Conservation (phyloP, 1,140 invertebrate species). For the Ips typographus region DNA sequence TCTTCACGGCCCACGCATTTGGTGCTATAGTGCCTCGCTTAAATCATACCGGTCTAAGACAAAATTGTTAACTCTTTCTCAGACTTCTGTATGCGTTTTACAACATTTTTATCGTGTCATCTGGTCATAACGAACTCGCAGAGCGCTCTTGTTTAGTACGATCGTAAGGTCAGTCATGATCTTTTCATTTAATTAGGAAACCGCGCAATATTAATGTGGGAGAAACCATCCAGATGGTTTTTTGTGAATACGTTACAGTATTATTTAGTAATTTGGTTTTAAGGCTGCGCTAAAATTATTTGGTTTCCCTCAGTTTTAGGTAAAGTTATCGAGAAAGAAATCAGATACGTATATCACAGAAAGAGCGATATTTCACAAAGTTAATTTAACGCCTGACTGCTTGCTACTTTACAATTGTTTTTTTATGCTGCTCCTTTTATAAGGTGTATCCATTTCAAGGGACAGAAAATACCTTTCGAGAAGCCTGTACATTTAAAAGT, state of each 20-base stretch:
- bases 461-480: neutral
- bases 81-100: conserved; percentile 30
- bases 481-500: neutral
- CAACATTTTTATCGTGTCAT: conserved; percentile 32
- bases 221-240: neutral
- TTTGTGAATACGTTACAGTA: neutral
- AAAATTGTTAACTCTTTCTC: conserved; percentile 27
- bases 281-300: neutral
- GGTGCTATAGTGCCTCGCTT: neutral
- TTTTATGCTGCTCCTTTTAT: conserved; percentile 34
- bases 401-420: conserved; percentile 38
- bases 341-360: conserved; percentile 33
- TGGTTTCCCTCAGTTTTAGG: conserved; percentile 14
- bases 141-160: conserved; percentile 18
- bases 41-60: conserved; percentile 21
- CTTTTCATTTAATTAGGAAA: conserved; percentile 26
- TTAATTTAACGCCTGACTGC: conserved; percentile 45
- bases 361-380: conserved; percentile 43
- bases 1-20: conserved; percentile 17
- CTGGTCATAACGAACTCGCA: conserved; percentile 23
- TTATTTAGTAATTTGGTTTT: neutral
- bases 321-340: conserved; percentile 29
- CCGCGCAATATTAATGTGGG: conserved; percentile 30
- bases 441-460: conserved; percentile 18
- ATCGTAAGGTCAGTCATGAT: conserved; percentile 26